phyloP scores from a whole-genome alignment of 2,113 vertebrate species.

The Rhegmatorhina hoffmannsi region DNA sequence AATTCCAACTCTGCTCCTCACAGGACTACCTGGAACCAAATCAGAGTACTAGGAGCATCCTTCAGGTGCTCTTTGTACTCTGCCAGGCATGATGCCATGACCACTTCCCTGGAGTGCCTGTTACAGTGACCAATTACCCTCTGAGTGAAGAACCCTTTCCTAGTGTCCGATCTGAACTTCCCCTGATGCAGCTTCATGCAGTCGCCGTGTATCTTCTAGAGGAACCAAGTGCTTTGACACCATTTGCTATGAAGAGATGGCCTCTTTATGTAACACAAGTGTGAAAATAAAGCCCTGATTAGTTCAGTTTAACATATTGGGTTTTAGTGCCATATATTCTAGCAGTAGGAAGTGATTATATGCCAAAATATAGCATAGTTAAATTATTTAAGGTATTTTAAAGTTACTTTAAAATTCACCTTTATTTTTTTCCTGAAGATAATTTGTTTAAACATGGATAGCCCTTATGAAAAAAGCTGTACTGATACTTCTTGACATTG shows the following conservation, averaged over 20 bases:
- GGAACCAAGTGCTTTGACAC: neutral
- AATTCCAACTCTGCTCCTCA: neutral
- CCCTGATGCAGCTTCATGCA: neutral
- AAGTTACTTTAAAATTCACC: neutral
- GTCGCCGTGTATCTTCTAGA: neutral
- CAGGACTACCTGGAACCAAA: neutral
- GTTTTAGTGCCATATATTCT: neutral
- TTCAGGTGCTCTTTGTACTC: neutral
- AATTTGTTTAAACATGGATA: neutral
- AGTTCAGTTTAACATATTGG: neutral
- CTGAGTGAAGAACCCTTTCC: neutral
- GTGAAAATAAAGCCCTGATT: neutral
- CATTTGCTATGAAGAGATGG: neutral
- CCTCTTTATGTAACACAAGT: neutral
- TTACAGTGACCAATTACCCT: neutral
- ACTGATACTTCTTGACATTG: neutral
- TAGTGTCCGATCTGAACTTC: neutral
- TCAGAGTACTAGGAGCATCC: accelerated
- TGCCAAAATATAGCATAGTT: neutral
- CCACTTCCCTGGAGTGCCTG: neutral
- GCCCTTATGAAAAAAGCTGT: neutral
- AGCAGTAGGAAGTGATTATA: neutral
- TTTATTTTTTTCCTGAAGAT: neutral
- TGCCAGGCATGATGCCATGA: neutral
- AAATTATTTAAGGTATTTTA: neutral